Evolutionary conservation across 2,888 invertebrate species (phyloP).

Genomic region (Anodontia alba): DNA sequence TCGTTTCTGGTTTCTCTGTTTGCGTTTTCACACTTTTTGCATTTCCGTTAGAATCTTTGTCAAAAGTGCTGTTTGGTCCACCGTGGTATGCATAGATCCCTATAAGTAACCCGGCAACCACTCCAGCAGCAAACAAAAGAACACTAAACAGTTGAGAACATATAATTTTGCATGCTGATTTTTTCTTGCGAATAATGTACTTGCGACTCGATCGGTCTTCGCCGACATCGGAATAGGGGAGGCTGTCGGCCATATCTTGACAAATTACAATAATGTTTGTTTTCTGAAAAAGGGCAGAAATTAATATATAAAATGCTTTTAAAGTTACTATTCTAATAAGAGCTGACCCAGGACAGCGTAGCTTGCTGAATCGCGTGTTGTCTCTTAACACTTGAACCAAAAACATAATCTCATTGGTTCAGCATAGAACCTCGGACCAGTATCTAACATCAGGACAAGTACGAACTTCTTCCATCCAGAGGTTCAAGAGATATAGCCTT

Average conservation of each 20-base stretch:
- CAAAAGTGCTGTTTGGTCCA: neutral
- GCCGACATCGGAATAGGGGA: neutral
- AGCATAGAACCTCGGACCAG: too few species aligned
- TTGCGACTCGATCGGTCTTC: neutral
- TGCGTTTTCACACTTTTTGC: neutral
- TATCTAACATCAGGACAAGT: too few species aligned
- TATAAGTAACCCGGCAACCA: conserved; percentile 51
- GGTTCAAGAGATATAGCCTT: too few species aligned
- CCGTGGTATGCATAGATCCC: conserved; percentile 53
- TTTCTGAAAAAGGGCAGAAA: too few species aligned
- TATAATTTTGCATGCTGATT: neutral
- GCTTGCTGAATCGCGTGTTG: too few species aligned
- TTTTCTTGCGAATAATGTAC: too few species aligned
- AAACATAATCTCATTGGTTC: too few species aligned
- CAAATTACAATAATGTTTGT: neutral
- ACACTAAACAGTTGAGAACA: conserved; percentile 44
- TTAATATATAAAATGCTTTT: too few species aligned
- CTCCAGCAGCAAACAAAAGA: conserved; percentile 41
- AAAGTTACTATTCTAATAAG: too few species aligned
- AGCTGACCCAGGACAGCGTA: too few species aligned
- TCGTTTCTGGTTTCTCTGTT: neutral
- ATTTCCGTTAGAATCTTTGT: neutral
- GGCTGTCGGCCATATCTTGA: neutral
- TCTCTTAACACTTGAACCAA: too few species aligned
- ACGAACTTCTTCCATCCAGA: too few species aligned